Percentiles rank a stretch among this genome's conserved stretches.
These are phyloP conservation scores for Calidris pugnax DNA, from an alignment of 2,113 vertebrate genomes.

Conservation along the genomic window DNA sequence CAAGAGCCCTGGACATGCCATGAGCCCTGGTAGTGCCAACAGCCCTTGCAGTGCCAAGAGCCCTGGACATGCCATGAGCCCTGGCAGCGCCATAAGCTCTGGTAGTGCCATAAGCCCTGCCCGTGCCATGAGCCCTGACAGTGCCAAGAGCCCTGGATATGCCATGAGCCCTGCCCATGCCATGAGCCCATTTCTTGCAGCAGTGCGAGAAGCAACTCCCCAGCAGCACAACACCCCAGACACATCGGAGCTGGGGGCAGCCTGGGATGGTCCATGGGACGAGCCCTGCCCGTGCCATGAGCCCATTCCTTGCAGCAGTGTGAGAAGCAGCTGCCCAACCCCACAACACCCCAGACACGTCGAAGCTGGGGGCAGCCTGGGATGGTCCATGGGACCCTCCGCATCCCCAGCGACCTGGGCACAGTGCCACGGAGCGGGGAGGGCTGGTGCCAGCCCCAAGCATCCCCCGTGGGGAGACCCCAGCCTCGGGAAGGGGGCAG, in stretches of 20 bases:
- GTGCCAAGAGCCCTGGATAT: background rate
- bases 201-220: background rate
- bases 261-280: background rate
- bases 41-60: rapidly evolving
- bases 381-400: background rate
- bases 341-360: rapidly evolving
- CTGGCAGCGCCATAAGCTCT: too few relatives aligned
- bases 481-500: rapidly evolving
- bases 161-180: background rate
- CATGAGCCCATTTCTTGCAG: background rate
- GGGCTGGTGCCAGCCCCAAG: rapidly evolving
- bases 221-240: rapidly evolving
- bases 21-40: rapidly evolving
- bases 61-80: background rate
- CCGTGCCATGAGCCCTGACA: rapidly evolving
- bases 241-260: rapidly evolving
- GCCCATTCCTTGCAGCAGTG: background rate
- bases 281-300: background rate
- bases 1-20: too few relatives aligned
- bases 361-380: background rate
- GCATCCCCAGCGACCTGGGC: rapidly evolving
- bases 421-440: rapidly evolving
- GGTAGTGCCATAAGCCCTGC: background rate
- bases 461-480: background rate
- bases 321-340: background rate